Conservation (phyloP, 2,797 vertebrate species). For the Leptoclinus maculatus region DNA sequence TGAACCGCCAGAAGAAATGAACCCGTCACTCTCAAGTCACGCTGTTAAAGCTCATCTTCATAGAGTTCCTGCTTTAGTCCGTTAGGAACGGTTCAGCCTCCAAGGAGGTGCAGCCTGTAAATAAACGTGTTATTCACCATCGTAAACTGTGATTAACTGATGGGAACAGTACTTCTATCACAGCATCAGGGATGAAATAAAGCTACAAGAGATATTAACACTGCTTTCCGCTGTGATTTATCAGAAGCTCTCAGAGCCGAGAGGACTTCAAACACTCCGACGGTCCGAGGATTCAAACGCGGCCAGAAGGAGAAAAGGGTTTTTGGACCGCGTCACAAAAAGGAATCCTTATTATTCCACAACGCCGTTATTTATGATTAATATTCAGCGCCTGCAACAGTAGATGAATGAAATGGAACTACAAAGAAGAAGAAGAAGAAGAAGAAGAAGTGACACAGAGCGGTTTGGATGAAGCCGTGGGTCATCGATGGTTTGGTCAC, state of each 20-base stretch:
- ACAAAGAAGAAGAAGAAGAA: conserved; percentile 11
- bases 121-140: too few relatives aligned
- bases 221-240: not conserved
- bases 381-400: conserved; percentile 1
- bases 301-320: conserved; percentile 11
- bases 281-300: conserved; percentile 18
- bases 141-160: too few relatives aligned
- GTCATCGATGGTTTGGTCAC: conserved; percentile 33
- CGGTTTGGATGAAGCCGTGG: conserved; percentile 1
- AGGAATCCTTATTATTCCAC: conserved; percentile 41
- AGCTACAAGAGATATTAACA: not conserved
- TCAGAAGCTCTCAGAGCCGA: too few relatives aligned
- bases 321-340: conserved; percentile 39
- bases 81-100: too few relatives aligned
- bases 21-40: too few relatives aligned
- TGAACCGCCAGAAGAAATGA: too few relatives aligned
- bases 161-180: not conserved
- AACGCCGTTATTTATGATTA: conserved; percentile 24
- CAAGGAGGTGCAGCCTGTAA: too few relatives aligned
- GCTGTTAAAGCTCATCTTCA: too few relatives aligned
- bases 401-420: conserved; percentile 34
- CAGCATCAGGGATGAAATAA: not conserved
- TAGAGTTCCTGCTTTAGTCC: too few relatives aligned
- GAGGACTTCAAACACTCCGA: conserved; percentile 47
- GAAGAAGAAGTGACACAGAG: conserved; percentile 6